Conservation (phyloP, 2,113 vertebrate genomes). For the Glaucidium brasilianum region DNA sequence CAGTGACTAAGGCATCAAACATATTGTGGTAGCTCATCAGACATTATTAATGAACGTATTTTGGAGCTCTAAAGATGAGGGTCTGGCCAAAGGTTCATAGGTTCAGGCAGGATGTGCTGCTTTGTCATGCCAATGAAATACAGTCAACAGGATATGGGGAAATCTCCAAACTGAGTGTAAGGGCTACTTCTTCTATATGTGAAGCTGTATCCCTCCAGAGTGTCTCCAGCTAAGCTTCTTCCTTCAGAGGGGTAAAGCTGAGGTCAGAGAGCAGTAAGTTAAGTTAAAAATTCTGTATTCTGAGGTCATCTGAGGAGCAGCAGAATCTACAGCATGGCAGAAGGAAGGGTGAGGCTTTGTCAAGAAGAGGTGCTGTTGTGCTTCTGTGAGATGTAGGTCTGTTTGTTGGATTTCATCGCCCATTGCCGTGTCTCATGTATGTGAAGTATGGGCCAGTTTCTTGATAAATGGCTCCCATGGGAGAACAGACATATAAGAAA, state of each 20-base stretch:
- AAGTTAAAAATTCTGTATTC: not conserved
- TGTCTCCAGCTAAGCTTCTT: not conserved
- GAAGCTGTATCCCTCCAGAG: not conserved
- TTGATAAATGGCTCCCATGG: not conserved
- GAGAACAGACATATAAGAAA: not conserved
- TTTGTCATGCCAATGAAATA: not conserved
- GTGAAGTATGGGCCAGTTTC: not conserved
- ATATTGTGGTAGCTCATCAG: not conserved
- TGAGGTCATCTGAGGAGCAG: not conserved
- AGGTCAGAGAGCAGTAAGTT: not conserved
- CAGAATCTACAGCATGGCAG: not conserved
- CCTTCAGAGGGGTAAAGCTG: not conserved
- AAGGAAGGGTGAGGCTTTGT: not conserved
- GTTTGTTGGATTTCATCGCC: not conserved
- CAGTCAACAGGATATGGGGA: conserved; percentile 42
- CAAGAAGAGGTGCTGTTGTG: not conserved
- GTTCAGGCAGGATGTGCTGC: conserved; percentile 44
- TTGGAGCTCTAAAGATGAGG: not conserved
- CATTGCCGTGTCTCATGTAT: not conserved
- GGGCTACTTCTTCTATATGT: not conserved
- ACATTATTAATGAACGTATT: not conserved
- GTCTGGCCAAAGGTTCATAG: not conserved
- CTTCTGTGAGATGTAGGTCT: not conserved
- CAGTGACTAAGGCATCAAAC: not conserved
- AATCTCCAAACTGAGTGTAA: not conserved